phyloP scores from a whole-genome alignment of 1,140 invertebrate species.

The Solenopsis fugax region DNA sequence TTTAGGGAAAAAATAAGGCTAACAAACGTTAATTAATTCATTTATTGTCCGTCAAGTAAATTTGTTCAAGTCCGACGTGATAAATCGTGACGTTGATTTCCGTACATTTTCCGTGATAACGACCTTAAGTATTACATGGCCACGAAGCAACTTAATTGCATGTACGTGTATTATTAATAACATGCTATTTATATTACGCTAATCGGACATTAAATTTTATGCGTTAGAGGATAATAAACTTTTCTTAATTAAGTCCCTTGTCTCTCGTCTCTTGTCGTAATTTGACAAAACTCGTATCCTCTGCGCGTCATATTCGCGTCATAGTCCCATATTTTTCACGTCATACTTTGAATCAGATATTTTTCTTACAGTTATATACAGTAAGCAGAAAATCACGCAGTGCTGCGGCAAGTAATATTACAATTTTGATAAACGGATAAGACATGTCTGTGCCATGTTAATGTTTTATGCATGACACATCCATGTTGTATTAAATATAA shows the following conservation, averaged over 20 bases:
- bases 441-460: neutral
- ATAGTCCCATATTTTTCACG: neutral
- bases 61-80: neutral
- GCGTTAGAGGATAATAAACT: neutral
- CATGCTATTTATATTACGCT: slow-evolving; percentile 15
- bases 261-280: neutral
- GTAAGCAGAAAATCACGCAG: slow-evolving; percentile 29
- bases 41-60: slow-evolving; percentile 14
- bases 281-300: neutral
- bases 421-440: slow-evolving; percentile 25
- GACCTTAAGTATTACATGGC: neutral
- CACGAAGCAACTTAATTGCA: neutral
- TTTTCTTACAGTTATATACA: slow-evolving; percentile 13
- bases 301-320: neutral
- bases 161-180: slow-evolving; percentile 13
- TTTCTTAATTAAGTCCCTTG: neutral
- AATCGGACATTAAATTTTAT: slow-evolving; percentile 3
- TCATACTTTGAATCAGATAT: slow-evolving; percentile 47
- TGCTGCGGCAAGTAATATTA: neutral
- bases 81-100: slow-evolving; percentile 31
- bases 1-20: neutral
- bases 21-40: slow-evolving; percentile 23
- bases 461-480: slow-evolving; percentile 20
- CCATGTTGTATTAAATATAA: neutral
- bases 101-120: slow-evolving; percentile 33